phyloP scores from a whole-genome alignment of 2,797 vertebrate species.

The Gallinago nigripennis region DNA sequence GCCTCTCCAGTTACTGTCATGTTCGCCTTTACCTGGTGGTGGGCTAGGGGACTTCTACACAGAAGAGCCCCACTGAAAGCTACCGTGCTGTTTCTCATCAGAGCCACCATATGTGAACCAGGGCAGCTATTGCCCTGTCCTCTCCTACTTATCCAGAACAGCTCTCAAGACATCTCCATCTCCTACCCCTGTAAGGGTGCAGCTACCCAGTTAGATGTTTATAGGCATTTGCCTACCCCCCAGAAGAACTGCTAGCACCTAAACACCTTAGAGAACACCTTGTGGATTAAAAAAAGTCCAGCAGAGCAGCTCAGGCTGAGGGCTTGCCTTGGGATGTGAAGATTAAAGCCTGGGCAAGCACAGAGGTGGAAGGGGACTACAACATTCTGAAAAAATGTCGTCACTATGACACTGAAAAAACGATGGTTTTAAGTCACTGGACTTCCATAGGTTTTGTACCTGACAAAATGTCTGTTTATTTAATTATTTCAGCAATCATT shows the following conservation, averaged over 20 bases:
- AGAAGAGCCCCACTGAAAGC: not conserved
- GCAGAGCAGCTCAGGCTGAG: not conserved
- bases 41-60: not conserved
- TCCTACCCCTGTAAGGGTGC: not conserved
- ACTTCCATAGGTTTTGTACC: not conserved
- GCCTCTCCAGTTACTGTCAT: not conserved
- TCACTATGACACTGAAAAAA: not conserved
- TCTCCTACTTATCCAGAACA: not conserved
- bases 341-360: not conserved
- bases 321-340: not conserved
- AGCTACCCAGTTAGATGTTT: not conserved
- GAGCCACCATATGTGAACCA: not conserved
- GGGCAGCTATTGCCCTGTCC: not conserved
- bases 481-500: not conserved
- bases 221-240: fast-evolving
- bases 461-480: not conserved
- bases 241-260: not conserved
- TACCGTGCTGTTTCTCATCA: not conserved
- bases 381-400: not conserved
- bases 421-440: not conserved
- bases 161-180: not conserved
- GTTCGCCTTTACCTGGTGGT: not conserved
- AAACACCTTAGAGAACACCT: not conserved
- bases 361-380: not conserved
- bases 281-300: not conserved